Evolutionary conservation across 2,888 invertebrate genomes (phyloP), one percentile per base, ranked within the genome.

Genomic region (Anarsia innoxiella): DNA sequence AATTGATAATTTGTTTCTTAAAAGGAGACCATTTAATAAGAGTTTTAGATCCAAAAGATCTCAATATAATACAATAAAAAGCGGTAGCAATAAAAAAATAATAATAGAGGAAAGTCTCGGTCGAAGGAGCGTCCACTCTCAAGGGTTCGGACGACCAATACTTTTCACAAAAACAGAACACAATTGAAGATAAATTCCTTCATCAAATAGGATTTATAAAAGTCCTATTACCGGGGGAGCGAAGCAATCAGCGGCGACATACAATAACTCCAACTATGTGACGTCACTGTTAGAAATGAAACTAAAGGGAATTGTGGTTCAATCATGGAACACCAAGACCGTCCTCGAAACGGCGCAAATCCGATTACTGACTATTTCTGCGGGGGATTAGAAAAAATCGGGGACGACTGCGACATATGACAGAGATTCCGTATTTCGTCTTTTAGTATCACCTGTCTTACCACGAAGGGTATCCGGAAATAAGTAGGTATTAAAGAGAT

Each of bases 261-360:
- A 34, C 25, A 35, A 39, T 39, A 29, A 32, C 29, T 39, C 34
- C 14, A 25, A 12, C 15, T 33, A 23, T 38, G 27, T 12, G 13
- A 23, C 33, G 25, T 33, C 12, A 14, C 23, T 23, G 35, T 23
- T 31, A 32, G 31, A 34, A 36, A 16, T 36, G 26, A 37, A 37
- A 41, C 40, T 37, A 41, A 37, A 40, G 33, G 36, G 28, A 38
- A 39, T 42, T 38, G 36, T 39, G 38, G 41, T 42, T 36, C 41
- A 42, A 42, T 42, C 39, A 42, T n/a, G 30, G 31, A 30, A 31
- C 29, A 31, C 29, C 34, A n/a, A 33, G 9, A 15, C 30, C 34
- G 37, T 34, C 40, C n/a, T n/a, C n/a, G n/a, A n/a, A n/a, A n/a
- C n/a, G n/a, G 29, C 34, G 33, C 34, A 37, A 41, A 41, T 41